Base-by-base conservation (phyloP, 2,888 invertebrate genomes). In the Tinea pellionella region DNA sequence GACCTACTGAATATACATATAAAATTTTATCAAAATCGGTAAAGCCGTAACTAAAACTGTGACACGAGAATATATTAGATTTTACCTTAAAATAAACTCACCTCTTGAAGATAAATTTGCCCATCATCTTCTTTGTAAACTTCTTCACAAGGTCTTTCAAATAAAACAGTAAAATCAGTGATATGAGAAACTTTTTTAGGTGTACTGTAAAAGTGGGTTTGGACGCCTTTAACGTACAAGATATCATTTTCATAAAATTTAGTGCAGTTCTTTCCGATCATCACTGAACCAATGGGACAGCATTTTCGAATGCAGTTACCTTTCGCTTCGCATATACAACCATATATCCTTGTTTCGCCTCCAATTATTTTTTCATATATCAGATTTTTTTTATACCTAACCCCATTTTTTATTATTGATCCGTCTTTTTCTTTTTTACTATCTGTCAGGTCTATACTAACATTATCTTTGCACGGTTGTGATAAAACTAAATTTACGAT, bases 261-360 rank as follows among this genome's bases (percentile, higher is more conserved):
- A 4, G 29, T 13, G 42, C 56, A 59, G 13, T 24, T 42, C 43
- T 37, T 58, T 9, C 18, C 30, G 41, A 57, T 41, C 32, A 59
- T 53, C 2, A 74, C 73, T n/a, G 62, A 66, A 0, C 78, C 80
- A 0, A 73, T 9, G 0, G 73, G 72, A 61, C 86, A 86, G 62
- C 86, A 86, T 61, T 86, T 86, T n/a, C 74, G 65, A 18, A 80
- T 69, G 32, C 53, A 53, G 2, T 53, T 53, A 1, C 47, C 47
- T 2, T 12, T 29, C 4, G 7, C 30, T 15, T 37, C 13, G 63
- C 85, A 85, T 53, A 75, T 61, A 64, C 85, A 85, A 0, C 81
- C 84, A 19, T 72, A 80, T 1, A 63, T 72, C 61, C 62, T 73
- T 0, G 71, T 61, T 61, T 65, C 70, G 8, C 75, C 79, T 43